Evolutionary conservation across 1,140 invertebrate species (phyloP), one percentile per base, ranked within the genome.

Genomic region (Hypothenemus hampei): DNA sequence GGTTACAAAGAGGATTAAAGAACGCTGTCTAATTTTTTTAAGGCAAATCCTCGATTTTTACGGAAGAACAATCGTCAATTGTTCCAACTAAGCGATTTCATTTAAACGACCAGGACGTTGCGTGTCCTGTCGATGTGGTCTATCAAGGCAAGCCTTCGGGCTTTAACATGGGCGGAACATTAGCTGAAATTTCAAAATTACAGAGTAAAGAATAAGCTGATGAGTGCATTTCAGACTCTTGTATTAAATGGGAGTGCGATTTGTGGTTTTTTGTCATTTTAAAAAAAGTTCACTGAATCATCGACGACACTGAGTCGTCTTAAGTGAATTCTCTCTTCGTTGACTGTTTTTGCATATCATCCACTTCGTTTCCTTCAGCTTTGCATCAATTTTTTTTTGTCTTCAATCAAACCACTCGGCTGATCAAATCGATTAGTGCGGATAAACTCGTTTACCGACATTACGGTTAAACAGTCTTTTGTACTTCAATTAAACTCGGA

Each of bases 31-130:
- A 13, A 19, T 15, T 52, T 46, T 44, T 56, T 46, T 47, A 55
- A 23, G 39, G 53, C 36, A 36, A 55, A 55, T 46, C 44, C 36
- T 35, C 53, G 18, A 47, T 48, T 40, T 48, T 56, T 48, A 48
- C 23, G 39, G 50, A 39, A 58, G 49, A 58, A 58, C 56, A 58
- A 58, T 58, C 20, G 56, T 16, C 39, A n/a, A 58, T 58, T 53
- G 44, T 58, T 52, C 23, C 36, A 19, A 48, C 31, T 48, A 48
- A 48, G 31, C 46, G 19, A 33, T 43, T 41, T 40, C 37, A 41
- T 37, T 29, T 31, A 51, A 51, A 29, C 23, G 26, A 43, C 40
- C 33, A 15, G 11, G 49, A 41, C 49, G 49, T 40, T 51, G 49
- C 49, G 49, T 51, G 49, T 41, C 33, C 33, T 21, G 26, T 36